phyloP scores from a whole-genome alignment of 2,113 vertebrate genomes.

The Glareola pratincola region DNA sequence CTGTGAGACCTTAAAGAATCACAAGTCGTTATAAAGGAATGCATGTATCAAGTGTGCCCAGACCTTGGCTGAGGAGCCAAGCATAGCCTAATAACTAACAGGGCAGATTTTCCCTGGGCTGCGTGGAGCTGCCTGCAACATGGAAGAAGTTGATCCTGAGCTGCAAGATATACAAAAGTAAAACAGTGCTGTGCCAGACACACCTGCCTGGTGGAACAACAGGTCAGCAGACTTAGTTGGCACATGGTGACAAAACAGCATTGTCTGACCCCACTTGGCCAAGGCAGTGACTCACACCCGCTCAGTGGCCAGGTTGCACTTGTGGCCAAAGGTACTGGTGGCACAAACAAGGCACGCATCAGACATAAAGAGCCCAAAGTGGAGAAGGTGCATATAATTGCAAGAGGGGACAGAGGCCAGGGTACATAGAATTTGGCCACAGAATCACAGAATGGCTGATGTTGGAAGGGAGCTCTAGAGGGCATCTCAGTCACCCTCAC shows the following conservation, averaged over 20 bases:
- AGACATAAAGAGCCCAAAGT: neutral
- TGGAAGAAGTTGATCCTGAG: neutral
- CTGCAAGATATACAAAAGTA: neutral
- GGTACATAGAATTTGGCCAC: neutral
- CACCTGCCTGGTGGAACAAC: neutral
- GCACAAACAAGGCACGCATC: neutral
- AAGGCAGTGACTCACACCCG: neutral
- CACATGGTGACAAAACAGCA: neutral
- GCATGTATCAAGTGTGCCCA: neutral
- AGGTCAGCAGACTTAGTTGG: neutral
- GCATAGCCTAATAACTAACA: neutral
- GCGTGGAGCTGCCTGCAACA: neutral
- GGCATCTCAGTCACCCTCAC: neutral
- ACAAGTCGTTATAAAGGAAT: neutral
- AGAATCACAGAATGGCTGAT: neutral
- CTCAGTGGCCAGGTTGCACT: neutral
- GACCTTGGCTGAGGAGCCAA: neutral
- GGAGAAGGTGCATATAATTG: neutral
- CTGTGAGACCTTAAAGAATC: neutral
- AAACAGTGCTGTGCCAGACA: neutral
- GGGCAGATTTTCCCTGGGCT: neutral
- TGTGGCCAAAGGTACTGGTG: neutral
- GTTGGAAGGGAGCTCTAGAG: neutral
- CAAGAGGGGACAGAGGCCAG: neutral
- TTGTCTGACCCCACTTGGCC: neutral